These are phyloP conservation scores for Polietes domitor DNA, from an alignment of 2,888 invertebrate species.

Conservation along the genomic window DNA sequence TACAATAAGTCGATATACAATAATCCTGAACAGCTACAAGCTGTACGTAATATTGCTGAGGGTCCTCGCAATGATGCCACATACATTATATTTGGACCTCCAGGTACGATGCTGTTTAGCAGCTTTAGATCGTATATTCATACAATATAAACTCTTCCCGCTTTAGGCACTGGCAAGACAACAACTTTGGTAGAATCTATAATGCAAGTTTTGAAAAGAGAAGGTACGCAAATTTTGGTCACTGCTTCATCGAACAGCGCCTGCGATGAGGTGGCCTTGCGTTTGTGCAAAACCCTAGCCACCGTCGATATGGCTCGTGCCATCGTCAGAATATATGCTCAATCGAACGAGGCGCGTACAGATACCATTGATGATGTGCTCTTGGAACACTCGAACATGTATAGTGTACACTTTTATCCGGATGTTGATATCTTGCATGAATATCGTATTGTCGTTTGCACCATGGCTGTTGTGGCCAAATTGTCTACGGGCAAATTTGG, in stretches of 20 bases:
- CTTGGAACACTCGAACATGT: conserved; percentile 81
- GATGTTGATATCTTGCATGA: conserved; percentile 65
- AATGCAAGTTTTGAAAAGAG: conserved; percentile 82
- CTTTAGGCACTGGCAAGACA: conserved; percentile 86
- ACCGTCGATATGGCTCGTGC: conserved; percentile 65
- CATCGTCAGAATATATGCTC: conserved; percentile 81
- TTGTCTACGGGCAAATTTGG: conserved; percentile 79
- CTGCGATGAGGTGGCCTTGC: conserved; percentile 85
- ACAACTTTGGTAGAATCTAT: conserved; percentile 87
- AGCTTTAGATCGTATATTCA: neutral
- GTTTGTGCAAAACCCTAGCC: conserved; percentile 77
- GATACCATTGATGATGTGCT: conserved; percentile 77
- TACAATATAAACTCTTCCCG: neutral
- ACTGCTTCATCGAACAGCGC: conserved; percentile 88
- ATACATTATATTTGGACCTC: conserved; percentile 92
- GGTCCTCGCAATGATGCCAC: conserved; percentile 86
- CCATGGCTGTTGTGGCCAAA: conserved; percentile 83
- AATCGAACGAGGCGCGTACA: conserved; percentile 77
- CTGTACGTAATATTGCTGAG: conserved; percentile 86
- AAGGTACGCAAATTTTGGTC: conserved; percentile 82
- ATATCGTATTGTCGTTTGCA: conserved; percentile 84
- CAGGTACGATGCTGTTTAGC: conserved; percentile 82
- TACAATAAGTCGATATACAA: conserved; percentile 77
- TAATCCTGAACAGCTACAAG: conserved; percentile 85
- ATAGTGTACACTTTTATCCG: conserved; percentile 67